Percentiles rank a stretch among this genome's conserved stretches.
Conservation (phyloP, 2,888 invertebrate genomes). For the Diloba caeruleocephala region DNA sequence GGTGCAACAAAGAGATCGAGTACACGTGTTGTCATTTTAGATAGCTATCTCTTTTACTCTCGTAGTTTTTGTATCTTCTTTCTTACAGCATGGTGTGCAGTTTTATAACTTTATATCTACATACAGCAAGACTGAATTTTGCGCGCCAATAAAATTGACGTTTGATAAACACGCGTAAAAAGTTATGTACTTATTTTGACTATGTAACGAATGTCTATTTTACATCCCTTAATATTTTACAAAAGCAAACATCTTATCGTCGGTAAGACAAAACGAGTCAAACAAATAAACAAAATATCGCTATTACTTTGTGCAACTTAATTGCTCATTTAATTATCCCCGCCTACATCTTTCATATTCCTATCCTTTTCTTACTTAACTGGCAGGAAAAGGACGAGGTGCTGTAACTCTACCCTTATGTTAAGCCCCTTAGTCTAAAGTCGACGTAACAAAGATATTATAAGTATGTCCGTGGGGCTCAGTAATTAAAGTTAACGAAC, state of each 20-base stretch:
- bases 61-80: too few relatives aligned
- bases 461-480: slow-evolving; percentile 65
- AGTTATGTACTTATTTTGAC: too few relatives aligned
- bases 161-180: too few relatives aligned
- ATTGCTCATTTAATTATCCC: slow-evolving; percentile 47
- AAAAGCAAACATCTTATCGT: slow-evolving; percentile 9
- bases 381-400: slow-evolving; percentile 14
- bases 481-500: slow-evolving; percentile 77
- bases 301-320: slow-evolving; percentile 25
- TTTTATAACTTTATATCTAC: too few relatives aligned
- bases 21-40: too few relatives aligned
- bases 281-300: slow-evolving; percentile 45
- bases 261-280: slow-evolving; percentile 6
- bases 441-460: slow-evolving; percentile 62
- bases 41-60: too few relatives aligned
- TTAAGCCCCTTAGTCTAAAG: slow-evolving; percentile 44
- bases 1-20: too few relatives aligned
- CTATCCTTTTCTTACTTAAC: slow-evolving; percentile 12
- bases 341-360: slow-evolving; percentile 22
- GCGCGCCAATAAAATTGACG: too few relatives aligned
- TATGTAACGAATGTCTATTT: not conserved
- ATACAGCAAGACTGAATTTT: too few relatives aligned
- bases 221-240: slow-evolving; percentile 2
- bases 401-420: slow-evolving; percentile 33
- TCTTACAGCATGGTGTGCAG: too few relatives aligned